Percentiles rank a stretch among this genome's conserved stretches.
Evolutionary conservation across 2,888 invertebrate species (phyloP).

Genomic region (Rotaria sp.): DNA sequence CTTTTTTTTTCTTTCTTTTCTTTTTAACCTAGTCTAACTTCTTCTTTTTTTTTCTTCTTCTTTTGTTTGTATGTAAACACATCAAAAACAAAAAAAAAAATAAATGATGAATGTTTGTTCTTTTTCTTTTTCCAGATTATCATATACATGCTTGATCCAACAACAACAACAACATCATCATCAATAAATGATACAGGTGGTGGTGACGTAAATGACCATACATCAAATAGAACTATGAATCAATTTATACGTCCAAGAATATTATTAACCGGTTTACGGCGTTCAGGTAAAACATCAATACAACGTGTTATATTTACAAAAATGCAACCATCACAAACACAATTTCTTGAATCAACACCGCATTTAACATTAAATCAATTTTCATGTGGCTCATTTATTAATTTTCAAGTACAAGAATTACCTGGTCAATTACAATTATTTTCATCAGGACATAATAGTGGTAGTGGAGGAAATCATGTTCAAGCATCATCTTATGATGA

Average conservation of each 20-base stretch:
- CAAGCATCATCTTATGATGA: neutral
- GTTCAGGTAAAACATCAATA: constrained; percentile 97
- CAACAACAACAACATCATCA: neutral
- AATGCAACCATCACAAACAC: constrained; percentile 98
- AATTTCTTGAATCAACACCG: constrained; percentile 93
- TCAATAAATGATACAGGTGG: neutral
- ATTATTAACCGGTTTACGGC: constrained; percentile 12
- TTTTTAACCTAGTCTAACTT: constrained; percentile 7
- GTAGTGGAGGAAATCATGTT: neutral
- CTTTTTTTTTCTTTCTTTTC: neutral
- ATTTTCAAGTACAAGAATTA: constrained; percentile 99
- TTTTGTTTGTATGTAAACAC: neutral
- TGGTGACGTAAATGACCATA: neutral
- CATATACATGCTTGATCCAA: neutral
- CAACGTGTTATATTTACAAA: constrained; percentile 99
- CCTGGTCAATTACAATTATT: constrained; percentile 97
- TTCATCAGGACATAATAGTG: constrained; percentile 58
- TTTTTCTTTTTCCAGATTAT: neutral
- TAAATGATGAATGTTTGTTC: neutral
- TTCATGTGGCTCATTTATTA: constrained; percentile 90
- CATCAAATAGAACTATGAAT: neutral
- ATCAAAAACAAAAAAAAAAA: neutral
- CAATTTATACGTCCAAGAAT: neutral
- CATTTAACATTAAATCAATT: constrained; percentile 95
- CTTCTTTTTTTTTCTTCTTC: neutral